Evolutionary conservation across 2,113 vertebrate genomes (phyloP), one percentile per base, ranked within the genome.

Genomic region (Melanotaenia duboulayi): DNA sequence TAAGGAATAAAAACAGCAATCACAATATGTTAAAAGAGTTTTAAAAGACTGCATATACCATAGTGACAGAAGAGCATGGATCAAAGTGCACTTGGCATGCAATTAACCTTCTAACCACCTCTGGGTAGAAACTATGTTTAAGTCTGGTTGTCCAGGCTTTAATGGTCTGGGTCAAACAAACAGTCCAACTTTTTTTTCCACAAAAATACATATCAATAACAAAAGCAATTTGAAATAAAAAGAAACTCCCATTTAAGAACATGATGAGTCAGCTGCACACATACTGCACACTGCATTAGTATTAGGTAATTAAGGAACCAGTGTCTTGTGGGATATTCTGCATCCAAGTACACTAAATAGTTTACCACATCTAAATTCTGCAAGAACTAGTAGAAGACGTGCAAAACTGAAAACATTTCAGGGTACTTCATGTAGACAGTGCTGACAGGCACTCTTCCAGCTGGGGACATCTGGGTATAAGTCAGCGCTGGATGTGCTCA

Each of bases 401-500:
- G 65, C 46, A 74, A 79, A 79, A 77, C 56, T 66, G 69, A 78
- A 75, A 69, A 61, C 73, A 65, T 66, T 67, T 54, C 76, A 52
- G 24, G 24, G 23, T 50, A 76, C 79, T 11, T 71, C 62, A 75
- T 71, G 65, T 65, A 82, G 75, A 82, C 73, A 77, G 56, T 24
- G 65, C 40, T 76, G 68, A 64, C 65, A 76, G 81, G 71, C 58
- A 79, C 55, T 35, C 49, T 32, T 20, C 74, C 77, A 83, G 56
- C 50, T 71, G 66, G n/a, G 56, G 70, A 82, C 80, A 85, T 81
- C 74, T 77, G 82, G 68, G 79, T 56, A 81, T 83, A 81, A 88
- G 85, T 84, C 74, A 79, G 16, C 55, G 56, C 54, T 71, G 62
- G 56, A 69, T 71, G 67, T 68, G 67, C 51, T 76, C 59, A 28